These are phyloP conservation scores for Camptogramma bilineatum DNA, from an alignment of 2,888 invertebrate species.

Conservation along the genomic window DNA sequence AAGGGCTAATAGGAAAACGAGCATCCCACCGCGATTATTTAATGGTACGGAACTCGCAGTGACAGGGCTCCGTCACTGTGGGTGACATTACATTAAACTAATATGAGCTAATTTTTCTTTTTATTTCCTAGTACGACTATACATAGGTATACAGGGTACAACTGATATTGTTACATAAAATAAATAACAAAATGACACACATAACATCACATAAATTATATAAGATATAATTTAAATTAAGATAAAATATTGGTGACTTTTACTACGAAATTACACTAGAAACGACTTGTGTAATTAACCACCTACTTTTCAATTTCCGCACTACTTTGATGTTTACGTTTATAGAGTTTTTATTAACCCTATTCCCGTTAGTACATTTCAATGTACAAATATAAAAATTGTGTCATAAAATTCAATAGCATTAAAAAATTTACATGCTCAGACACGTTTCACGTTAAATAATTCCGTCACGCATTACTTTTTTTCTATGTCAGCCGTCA, in stretches of 20 bases:
- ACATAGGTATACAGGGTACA: slow-evolving; percentile 1
- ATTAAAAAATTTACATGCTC: slow-evolving; percentile 33
- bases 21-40: slow-evolving; percentile 42
- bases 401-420: slow-evolving; percentile 34
- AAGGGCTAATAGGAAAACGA: slow-evolving; percentile 41
- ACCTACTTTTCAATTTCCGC: slow-evolving; percentile 12
- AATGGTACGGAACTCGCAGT: not conserved
- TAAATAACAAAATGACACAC: not conserved
- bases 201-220: not conserved
- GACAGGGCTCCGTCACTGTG: slow-evolving; percentile 38
- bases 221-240: not conserved
- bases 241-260: not conserved
- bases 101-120: slow-evolving; percentile 43
- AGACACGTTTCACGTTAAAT: slow-evolving; percentile 57
- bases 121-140: slow-evolving; percentile 5
- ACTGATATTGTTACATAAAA: too few species aligned
- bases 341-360: slow-evolving; percentile 25
- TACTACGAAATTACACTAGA: not conserved
- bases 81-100: slow-evolving; percentile 44
- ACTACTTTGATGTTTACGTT: slow-evolving; percentile 36
- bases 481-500: slow-evolving; percentile 66
- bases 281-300: not conserved
- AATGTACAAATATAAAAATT: slow-evolving; percentile 26
- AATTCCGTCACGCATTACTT: slow-evolving; percentile 59
- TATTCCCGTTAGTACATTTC: not conserved